Percentiles rank a stretch among this genome's conserved stretches.
Conservation (phyloP, 2,797 vertebrate species). For the Enteromius viviparus region DNA sequence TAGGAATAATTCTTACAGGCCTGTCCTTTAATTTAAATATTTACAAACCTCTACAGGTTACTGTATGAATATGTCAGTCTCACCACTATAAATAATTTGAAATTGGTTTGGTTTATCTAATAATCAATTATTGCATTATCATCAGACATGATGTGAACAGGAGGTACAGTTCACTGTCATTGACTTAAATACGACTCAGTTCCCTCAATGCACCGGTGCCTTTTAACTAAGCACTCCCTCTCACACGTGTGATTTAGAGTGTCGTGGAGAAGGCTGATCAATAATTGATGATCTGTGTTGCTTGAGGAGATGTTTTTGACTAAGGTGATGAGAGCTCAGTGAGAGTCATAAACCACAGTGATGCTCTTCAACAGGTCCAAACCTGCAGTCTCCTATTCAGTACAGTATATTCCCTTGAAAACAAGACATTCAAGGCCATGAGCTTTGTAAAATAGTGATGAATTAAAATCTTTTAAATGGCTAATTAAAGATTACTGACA, state of each 20-base stretch:
- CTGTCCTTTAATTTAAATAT: too few species aligned
- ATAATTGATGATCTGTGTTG: slow-evolving; percentile 73
- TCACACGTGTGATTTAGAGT: slow-evolving; percentile 20
- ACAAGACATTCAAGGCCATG: background rate
- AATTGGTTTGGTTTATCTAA: background rate
- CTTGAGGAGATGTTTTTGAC: slow-evolving; percentile 54
- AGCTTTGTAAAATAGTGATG: background rate
- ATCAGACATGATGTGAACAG: slow-evolving; percentile 12
- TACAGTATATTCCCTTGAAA: background rate
- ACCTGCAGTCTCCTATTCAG: background rate
- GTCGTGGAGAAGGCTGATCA: slow-evolving; percentile 58
- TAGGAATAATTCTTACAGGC: background rate
- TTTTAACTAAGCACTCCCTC: slow-evolving; percentile 22
- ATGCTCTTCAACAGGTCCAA: slow-evolving; percentile 25
- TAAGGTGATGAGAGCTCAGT: slow-evolving; percentile 33
- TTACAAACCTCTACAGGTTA: background rate
- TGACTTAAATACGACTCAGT: background rate
- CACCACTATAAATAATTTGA: slow-evolving; percentile 25
- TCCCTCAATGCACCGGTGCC: slow-evolving; percentile 18
- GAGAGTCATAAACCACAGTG: slow-evolving; percentile 26
- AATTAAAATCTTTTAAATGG: too few species aligned
- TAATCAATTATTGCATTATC: slow-evolving; percentile 16
- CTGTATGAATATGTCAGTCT: background rate
- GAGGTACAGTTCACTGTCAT: slow-evolving; percentile 16
- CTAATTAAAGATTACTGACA: background rate